Percentiles rank a stretch among this genome's conserved stretches.
These are phyloP conservation scores for Aphrocallistes beatrix DNA, from an alignment of 37 sponge, comb jelly and placozoan genomes.

Conservation along the genomic window DNA sequence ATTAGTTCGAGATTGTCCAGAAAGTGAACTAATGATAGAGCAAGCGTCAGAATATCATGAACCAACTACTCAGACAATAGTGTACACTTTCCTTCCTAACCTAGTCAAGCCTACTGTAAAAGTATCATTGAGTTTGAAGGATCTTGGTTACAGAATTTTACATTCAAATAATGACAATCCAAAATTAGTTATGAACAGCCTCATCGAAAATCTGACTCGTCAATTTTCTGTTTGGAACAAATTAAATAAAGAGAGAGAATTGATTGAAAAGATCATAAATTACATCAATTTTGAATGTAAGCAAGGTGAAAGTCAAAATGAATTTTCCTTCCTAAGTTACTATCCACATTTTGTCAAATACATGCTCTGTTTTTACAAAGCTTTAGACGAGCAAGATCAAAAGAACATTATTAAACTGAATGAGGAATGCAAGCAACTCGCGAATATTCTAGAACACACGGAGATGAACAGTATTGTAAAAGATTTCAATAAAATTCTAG, in stretches of 20 bases:
- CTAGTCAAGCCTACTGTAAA: too few relatives aligned
- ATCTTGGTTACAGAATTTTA: too few relatives aligned
- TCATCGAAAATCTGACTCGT: neutral
- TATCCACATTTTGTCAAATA: neutral
- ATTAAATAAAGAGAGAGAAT: neutral
- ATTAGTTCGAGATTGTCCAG: too few relatives aligned
- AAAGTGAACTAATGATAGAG: too few relatives aligned
- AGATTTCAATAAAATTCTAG: neutral
- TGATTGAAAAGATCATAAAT: neutral
- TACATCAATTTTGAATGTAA: neutral
- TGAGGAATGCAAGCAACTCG: neutral
- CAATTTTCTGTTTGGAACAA: neutral
- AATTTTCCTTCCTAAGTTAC: neutral
- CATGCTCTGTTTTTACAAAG: neutral
- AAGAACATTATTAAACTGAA: neutral
- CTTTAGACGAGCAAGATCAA: neutral
- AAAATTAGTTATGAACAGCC: neutral
- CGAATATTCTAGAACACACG: neutral
- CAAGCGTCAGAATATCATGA: too few relatives aligned
- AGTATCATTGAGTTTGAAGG: too few relatives aligned
- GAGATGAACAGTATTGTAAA: neutral
- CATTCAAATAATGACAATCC: too few relatives aligned
- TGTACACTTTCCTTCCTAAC: too few relatives aligned
- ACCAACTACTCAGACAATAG: too few relatives aligned
- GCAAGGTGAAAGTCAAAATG: neutral